Conservation (phyloP, 2,888 invertebrate genomes). For the Arrhopalites spinosus region DNA sequence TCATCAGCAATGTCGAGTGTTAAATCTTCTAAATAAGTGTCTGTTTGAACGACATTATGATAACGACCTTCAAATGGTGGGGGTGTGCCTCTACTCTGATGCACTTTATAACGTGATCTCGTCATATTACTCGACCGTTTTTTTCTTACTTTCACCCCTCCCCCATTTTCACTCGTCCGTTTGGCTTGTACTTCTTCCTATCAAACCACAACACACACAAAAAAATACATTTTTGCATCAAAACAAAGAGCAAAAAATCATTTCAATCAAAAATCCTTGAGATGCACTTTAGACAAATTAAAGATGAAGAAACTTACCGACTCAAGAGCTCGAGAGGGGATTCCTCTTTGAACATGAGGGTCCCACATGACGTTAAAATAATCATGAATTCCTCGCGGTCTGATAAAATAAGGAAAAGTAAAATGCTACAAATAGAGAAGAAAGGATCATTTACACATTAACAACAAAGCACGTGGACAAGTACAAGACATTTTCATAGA, state of each 20-base stretch:
- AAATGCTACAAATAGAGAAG: not conserved
- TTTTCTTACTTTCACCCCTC: constrained; percentile 6
- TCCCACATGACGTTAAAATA: constrained; percentile 56
- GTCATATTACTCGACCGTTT: constrained; percentile 19
- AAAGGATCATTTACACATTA: no score
- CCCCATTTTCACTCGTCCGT: constrained; percentile 12
- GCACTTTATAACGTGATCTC: constrained; percentile 4
- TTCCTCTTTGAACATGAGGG: constrained; percentile 53
- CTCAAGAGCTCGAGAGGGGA: constrained; percentile 32
- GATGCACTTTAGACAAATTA: no score
- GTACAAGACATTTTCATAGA: no score
- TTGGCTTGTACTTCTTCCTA: constrained; percentile 7
- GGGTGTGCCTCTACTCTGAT: not conserved
- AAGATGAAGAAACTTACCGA: not conserved
- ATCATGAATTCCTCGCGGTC: constrained; percentile 55
- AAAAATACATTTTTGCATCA: constrained; percentile 1
- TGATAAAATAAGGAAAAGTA: constrained; percentile 37
- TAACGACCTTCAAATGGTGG: constrained; percentile 71
- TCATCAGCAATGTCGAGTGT: constrained; percentile 37
- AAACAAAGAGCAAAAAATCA: not conserved
- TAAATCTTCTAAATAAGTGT: constrained; percentile 80
- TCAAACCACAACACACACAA: not conserved
- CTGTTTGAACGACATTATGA: constrained; percentile 88
- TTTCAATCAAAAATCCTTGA: not conserved
- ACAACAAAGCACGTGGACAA: no score